Evolutionary conservation across 1,140 invertebrate genomes (phyloP), one percentile per base, ranked within the genome.

Genomic region (Drosophila tani): DNA sequence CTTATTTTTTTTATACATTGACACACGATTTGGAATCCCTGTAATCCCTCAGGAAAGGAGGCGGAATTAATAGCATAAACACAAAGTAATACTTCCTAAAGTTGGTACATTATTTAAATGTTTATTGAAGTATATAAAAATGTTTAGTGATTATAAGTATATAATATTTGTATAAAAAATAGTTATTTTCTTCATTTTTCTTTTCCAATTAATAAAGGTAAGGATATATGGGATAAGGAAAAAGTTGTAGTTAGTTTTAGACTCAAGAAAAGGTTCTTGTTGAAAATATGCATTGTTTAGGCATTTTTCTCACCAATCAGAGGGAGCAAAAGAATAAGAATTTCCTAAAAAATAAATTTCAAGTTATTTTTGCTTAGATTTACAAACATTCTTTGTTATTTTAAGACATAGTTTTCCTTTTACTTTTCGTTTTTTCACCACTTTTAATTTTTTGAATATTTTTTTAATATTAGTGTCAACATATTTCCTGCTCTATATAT

Each of bases 1-100:
- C 8, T 8, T 19, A n/a, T 15, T 35, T 19, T 38, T 21, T 15
- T 7, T 15, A 38, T 8, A 8, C 32, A 55, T 55, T 55, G 51
- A 55, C 51, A 55, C 12, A 32, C 27, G 29, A 35, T 35, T 53
- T 53, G 12, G 29, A 7, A 15, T 9, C 12, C 3, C 51, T 35
- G 32, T 21, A 55, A 35, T 53, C 50, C 50, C 50, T 8, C 12
- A 14, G 19, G n/a, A 19, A 53, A 35, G 12, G 29, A 4, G 6
- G n/a, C 19, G 35, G 32, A 35, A 35, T 53, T 9, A 55, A 53
- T 53, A 15, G 38, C 38, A 40, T 40, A 40, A 53, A 29, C 11
- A 5, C 11, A 19, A 19, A 53, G 29, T 38, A n/a, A 4, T 35
- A 12, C 3, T 14, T 17, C 5, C 19, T 35, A 21, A 35, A 2